A percentile compares a stretch with the other conserved stretches of the same genome.
These are phyloP conservation scores for Corythornis madagascariensis DNA, from an alignment of 2,113 vertebrate genomes.

Conservation along the genomic window DNA sequence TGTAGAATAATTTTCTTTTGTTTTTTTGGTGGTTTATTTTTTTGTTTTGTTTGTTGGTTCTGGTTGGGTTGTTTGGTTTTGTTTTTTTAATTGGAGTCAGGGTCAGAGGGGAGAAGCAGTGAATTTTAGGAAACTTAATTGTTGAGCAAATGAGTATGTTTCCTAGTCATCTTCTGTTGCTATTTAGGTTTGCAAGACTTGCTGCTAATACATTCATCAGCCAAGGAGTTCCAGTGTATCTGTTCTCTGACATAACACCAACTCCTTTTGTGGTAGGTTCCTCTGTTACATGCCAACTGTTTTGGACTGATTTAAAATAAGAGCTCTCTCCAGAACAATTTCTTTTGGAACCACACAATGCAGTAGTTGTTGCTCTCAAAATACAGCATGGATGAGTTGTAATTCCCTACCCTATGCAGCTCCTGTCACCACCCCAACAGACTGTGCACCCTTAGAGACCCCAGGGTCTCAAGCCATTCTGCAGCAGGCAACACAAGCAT, in stretches of 20 bases:
- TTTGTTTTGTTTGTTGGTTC: background rate
- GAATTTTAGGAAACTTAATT: background rate
- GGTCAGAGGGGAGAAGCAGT: background rate
- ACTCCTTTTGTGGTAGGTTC: constrained; percentile 94
- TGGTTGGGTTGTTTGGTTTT: background rate
- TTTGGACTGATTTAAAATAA: background rate
- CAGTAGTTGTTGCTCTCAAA: background rate
- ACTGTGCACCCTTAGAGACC: background rate
- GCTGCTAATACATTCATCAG: constrained; percentile 88
- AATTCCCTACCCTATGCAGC: background rate
- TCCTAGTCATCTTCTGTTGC: background rate
- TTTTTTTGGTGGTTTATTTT: background rate
- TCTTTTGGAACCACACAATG: fast-evolving
- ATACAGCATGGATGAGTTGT: background rate
- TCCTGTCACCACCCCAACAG: background rate
- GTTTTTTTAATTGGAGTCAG: background rate
- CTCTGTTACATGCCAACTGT: background rate
- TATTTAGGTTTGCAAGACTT: constrained; percentile 84
- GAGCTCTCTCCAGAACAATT: background rate
- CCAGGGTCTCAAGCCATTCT: background rate
- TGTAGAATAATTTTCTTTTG: background rate
- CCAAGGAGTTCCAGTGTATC: constrained; percentile 87
- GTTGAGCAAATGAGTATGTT: background rate
- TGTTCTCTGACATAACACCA: constrained; percentile 91
- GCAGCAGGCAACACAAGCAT: fast-evolving